Conservation (phyloP, 2,113 vertebrate species). For the Elephas maximus region DNA sequence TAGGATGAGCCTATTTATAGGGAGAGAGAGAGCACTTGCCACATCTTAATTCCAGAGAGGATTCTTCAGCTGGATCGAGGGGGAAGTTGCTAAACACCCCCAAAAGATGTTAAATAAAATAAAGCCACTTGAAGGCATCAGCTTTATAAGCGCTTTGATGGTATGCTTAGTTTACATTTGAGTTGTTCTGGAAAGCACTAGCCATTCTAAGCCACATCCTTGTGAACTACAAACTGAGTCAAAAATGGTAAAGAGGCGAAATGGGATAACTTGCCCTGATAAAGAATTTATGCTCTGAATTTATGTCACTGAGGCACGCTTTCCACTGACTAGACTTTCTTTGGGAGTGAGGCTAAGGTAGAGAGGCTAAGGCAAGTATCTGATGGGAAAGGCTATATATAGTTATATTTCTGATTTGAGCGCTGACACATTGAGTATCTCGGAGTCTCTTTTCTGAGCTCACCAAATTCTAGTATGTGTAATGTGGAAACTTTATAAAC, state of each 20-base stretch:
- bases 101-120: neutral
- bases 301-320: neutral
- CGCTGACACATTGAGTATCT: neutral
- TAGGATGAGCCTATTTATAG: slow-evolving; percentile 55
- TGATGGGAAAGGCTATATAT: neutral
- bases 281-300: neutral
- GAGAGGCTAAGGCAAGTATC: neutral
- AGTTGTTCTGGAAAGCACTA: slow-evolving; percentile 45
- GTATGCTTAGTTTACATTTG: slow-evolving; percentile 18
- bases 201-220: neutral
- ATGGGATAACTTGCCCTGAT: neutral
- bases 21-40: slow-evolving; percentile 27
- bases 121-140: neutral
- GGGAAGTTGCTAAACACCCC: slow-evolving; percentile 51
- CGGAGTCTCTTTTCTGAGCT: slow-evolving; percentile 2
- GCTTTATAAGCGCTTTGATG: slow-evolving; percentile 32
- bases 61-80: slow-evolving; percentile 26
- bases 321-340: slow-evolving; percentile 1
- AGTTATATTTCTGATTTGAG: slow-evolving; percentile 38
- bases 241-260: neutral
- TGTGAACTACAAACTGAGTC: slow-evolving; percentile 28
- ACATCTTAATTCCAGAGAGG: slow-evolving; percentile 27
- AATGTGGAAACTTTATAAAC: neutral
- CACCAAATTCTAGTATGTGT: neutral
- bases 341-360: neutral